A percentile compares a stretch with the other conserved stretches of the same genome.
Conservation (phyloP, 1,140 invertebrate species). For the Conus ventricosus region DNA sequence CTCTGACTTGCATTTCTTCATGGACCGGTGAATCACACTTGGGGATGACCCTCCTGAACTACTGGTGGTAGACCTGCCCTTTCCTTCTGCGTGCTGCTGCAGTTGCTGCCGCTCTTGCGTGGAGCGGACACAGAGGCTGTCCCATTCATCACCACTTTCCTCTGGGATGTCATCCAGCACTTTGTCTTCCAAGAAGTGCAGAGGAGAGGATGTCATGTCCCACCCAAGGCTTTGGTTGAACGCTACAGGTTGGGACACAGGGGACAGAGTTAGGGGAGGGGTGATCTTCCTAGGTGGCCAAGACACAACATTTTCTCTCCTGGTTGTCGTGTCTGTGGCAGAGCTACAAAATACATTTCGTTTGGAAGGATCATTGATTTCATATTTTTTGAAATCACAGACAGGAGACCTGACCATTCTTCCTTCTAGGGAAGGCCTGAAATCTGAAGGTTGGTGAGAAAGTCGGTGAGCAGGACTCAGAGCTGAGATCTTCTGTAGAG, state of each 20-base stretch:
- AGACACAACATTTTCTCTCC: slow-evolving; percentile 24
- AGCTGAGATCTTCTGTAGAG: background rate
- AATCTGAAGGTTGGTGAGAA: background rate
- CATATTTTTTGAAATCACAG: slow-evolving; percentile 11
- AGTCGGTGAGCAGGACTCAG: background rate
- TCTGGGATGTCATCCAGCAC: slow-evolving; percentile 66
- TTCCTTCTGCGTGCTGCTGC: background rate
- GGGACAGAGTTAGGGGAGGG: background rate
- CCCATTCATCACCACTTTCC: slow-evolving; percentile 59
- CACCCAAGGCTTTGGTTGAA: background rate
- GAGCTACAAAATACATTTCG: background rate
- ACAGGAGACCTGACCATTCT: background rate
- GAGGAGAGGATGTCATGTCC: slow-evolving; percentile 9
- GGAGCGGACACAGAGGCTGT: slow-evolving; percentile 28
- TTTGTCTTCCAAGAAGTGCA: slow-evolving; percentile 62
- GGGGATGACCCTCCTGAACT: background rate
- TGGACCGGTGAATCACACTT: background rate
- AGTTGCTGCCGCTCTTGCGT: slow-evolving; percentile 16
- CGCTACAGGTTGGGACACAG: background rate
- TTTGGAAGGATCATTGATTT: background rate
- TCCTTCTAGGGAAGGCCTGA: background rate
- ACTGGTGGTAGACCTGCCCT: background rate
- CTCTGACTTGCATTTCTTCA: slow-evolving; percentile 47
- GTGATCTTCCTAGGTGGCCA: slow-evolving; percentile 20
- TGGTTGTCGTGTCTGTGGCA: background rate